A percentile compares a stretch with the other conserved stretches of the same genome.
Evolutionary conservation across 2,888 invertebrate species (phyloP).

Genomic region (Mantis religiosa): DNA sequence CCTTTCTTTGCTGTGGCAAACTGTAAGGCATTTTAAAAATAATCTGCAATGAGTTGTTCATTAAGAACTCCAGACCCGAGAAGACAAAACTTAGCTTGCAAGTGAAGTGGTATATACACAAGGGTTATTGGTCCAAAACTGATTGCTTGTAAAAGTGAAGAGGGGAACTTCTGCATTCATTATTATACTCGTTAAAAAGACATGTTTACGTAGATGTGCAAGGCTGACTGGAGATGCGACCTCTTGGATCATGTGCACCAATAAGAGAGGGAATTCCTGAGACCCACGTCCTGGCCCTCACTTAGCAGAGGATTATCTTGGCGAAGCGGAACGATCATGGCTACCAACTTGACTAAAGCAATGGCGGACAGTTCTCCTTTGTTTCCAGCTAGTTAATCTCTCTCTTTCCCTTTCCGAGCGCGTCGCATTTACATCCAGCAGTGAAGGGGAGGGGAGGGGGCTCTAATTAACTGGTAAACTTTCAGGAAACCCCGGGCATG

Average conservation of each 20-base stretch:
- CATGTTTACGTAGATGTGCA: no score
- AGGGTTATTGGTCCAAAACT: no score
- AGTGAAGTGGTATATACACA: no score
- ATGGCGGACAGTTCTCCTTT: background rate
- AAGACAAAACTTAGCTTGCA: no score
- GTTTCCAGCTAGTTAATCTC: background rate
- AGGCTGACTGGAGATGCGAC: no score
- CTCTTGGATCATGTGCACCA: background rate
- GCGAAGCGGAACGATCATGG: background rate
- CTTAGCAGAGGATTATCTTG: background rate
- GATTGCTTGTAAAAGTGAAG: no score
- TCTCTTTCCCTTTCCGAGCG: background rate
- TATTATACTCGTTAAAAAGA: no score
- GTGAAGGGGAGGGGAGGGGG: background rate
- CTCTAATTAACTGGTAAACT: constrained; percentile 50
- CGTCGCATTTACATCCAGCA: background rate
- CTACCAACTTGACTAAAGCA: background rate
- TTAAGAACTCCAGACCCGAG: no score
- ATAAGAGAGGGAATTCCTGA: background rate
- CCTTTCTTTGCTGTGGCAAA: no score
- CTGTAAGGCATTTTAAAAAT: no score
- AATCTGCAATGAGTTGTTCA: no score
- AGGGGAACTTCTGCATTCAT: no score
- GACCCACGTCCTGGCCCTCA: background rate
- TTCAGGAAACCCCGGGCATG: constrained; percentile 35